Conservation (phyloP, 2,888 invertebrate genomes). For the Notodonta ziczac region DNA sequence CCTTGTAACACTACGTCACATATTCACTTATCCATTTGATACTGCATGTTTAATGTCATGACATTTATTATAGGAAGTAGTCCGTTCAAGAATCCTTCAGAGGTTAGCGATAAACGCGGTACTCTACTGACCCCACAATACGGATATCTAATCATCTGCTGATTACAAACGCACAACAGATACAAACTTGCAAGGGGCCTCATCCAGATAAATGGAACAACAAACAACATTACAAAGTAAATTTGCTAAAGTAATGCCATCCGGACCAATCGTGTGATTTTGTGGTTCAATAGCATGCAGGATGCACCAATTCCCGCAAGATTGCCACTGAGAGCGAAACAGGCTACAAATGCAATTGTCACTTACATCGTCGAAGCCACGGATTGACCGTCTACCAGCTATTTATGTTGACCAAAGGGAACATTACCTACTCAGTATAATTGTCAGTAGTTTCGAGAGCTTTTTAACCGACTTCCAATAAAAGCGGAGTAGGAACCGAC, state of each 20-base stretch:
- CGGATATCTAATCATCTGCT: neutral
- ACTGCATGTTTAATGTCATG: neutral
- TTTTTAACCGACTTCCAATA: too few relatives aligned
- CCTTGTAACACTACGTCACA: neutral
- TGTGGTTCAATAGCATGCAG: slow-evolving; percentile 46
- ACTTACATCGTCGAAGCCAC: neutral
- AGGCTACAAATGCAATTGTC: neutral
- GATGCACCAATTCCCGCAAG: slow-evolving; percentile 66
- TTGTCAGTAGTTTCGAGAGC: too few relatives aligned
- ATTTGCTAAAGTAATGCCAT: slow-evolving; percentile 62
- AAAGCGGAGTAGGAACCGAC: too few relatives aligned
- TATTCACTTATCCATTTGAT: neutral
- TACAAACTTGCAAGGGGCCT: neutral
- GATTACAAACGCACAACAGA: neutral
- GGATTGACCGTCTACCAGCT: neutral
- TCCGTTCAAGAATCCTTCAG: slow-evolving; percentile 19
- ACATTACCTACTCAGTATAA: too few relatives aligned
- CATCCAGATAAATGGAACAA: slow-evolving; percentile 38
- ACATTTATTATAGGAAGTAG: slow-evolving; percentile 11
- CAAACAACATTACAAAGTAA: slow-evolving; percentile 33
- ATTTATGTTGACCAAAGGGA: too few relatives aligned
- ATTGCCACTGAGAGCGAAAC: slow-evolving; percentile 18
- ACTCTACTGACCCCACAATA: slow-evolving; percentile 6
- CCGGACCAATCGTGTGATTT: slow-evolving; percentile 49
- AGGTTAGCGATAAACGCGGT: slow-evolving; percentile 28